Base-by-base conservation (phyloP, 2,113 vertebrate species). In the Carassius auratus region DNA sequence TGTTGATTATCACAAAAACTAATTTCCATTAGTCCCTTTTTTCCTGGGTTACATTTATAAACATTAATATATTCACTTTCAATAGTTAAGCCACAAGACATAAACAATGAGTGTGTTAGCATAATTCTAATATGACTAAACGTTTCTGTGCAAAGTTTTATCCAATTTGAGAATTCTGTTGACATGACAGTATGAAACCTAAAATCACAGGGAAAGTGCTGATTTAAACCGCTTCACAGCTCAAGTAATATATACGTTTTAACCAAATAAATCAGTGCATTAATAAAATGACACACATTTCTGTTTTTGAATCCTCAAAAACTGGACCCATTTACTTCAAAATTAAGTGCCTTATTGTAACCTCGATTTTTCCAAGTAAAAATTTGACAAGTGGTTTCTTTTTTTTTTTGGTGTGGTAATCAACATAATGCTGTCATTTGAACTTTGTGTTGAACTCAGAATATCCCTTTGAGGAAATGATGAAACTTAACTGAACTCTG, bases 401-500 rank as follows among this genome's bases (percentile, higher is more conserved):
- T 15, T 30, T 68, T 69, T 17, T 33, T 69, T 38, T 10, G 0
- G 52, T 21, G 17, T 69, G 66, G 17, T 71, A 6, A 12, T 42
- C 36, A 73, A n/a, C 36, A 73, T 73, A 12, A 73, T 73, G 36
- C 36, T 42, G 36, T 73, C 36, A 8, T 6, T n/a, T 12, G 36
- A 73, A 10, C 69, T 73, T 21, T n/a, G 36, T 73, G 21, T 12
- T 42, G 30, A 36, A 69, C 21, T 38, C 19, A 45, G 4, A 73
- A 73, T 42, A 74, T 74, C n/a, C 12, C 21, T 74, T 3, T 15
- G 13, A 75, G 14, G 21, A 4, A 50, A 26, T 50, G 42, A 15
- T 75, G 21, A 75, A 75, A 50, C 73, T 50, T 13, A 76, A 38
- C 76, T 88, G 84, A 91, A 76, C 73, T 84, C 78, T 83, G 93